A percentile compares a stretch with the other conserved stretches of the same genome.
Conservation (phyloP, 2,888 invertebrate species). For the Platycheirus rosarum region DNA sequence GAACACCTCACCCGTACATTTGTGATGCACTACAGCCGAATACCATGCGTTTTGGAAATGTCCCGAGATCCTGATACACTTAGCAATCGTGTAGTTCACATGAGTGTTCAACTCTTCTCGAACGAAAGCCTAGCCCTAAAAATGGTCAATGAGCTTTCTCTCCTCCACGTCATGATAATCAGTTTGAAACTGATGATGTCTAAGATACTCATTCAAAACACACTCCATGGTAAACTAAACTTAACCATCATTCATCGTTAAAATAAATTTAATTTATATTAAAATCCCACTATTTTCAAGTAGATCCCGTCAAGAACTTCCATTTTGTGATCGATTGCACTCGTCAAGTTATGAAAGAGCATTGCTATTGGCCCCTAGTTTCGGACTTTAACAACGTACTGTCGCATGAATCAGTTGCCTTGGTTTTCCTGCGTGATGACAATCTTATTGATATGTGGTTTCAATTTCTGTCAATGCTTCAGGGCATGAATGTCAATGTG, state of each 20-base stretch:
- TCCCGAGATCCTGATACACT: conserved; percentile 94
- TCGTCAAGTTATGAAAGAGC: conserved; percentile 96
- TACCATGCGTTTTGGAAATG: conserved; percentile 94
- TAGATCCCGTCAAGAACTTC: conserved; percentile 90
- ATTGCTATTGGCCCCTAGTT: conserved; percentile 98
- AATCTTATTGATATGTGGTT: conserved; percentile 98
- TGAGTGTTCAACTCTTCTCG: conserved; percentile 97
- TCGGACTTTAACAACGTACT: conserved; percentile 98
- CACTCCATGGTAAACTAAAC: conserved; percentile 88
- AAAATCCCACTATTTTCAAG: conserved; percentile 73
- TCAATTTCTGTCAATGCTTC: conserved; percentile 95
- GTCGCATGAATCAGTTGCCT: conserved; percentile 94
- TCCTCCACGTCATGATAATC: conserved; percentile 96
- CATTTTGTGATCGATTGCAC: conserved; percentile 97
- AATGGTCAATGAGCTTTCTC: conserved; percentile 94
- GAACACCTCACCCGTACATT: conserved; percentile 96
- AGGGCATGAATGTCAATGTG: conserved; percentile 99
- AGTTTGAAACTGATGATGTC: conserved; percentile 96
- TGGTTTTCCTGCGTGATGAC: conserved; percentile 94
- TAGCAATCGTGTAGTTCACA: conserved; percentile 98
- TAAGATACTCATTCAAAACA: conserved; percentile 93
- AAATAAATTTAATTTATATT: neutral
- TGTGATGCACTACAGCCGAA: conserved; percentile 97
- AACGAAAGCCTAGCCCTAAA: conserved; percentile 95
- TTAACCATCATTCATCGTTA: neutral